A percentile compares a stretch with the other conserved stretches of the same genome.
These are phyloP conservation scores for Nineta flava DNA, from an alignment of 2,888 invertebrate genomes.

Conservation along the genomic window DNA sequence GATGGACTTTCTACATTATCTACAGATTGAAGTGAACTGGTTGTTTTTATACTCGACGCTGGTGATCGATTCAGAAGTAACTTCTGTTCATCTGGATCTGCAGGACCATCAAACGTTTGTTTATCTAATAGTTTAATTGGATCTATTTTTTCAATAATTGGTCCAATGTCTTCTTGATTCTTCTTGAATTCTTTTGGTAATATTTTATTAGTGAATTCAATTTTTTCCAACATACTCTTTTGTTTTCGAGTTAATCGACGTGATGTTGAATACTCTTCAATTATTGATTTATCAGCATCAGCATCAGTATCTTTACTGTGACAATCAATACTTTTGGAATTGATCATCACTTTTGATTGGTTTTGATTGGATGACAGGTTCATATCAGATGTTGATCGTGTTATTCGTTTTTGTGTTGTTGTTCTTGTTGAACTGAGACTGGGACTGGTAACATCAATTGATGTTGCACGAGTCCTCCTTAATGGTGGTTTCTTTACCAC, in stretches of 20 bases:
- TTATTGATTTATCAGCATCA: conserved; percentile 1
- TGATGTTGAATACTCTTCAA: conserved; percentile 14
- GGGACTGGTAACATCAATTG: conserved; percentile 5
- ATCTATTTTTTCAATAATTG: conserved; percentile 29
- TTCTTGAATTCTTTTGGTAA: background rate
- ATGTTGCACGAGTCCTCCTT: background rate
- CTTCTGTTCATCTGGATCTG: no score
- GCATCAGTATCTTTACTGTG: conserved; percentile 5
- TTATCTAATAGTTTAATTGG: conserved; percentile 32
- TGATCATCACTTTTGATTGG: no score
- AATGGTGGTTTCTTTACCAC: background rate
- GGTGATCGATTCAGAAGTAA: background rate
- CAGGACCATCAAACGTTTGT: conserved; percentile 30
- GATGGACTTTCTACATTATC: background rate
- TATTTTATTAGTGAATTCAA: conserved; percentile 11
- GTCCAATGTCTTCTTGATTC: conserved; percentile 10
- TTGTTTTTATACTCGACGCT: background rate
- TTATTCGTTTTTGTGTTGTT: background rate
- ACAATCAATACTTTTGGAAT: background rate
- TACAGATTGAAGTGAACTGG: background rate
- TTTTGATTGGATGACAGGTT: no score
- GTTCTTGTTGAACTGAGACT: conserved; percentile 1
- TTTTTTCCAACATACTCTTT: conserved; percentile 26
- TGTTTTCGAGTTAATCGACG: conserved; percentile 33
- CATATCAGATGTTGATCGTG: no score